Conservation (phyloP, 1,140 invertebrate species). For the Drosophila nikananu region DNA sequence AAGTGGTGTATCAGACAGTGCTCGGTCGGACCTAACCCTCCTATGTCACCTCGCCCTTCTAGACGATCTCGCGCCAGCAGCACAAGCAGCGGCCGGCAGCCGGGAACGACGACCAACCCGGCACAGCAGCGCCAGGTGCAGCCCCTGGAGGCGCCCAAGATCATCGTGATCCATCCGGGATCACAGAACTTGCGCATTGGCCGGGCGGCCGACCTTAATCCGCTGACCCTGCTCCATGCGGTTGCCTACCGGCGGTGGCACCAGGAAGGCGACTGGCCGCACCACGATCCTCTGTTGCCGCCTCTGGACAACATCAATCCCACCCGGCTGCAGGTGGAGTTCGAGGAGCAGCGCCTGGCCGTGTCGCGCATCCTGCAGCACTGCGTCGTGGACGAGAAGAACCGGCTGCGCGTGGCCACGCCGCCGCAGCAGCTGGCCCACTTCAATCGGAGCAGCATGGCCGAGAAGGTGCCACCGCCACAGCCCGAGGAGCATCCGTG, state of each 20-base stretch:
- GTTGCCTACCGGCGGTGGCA: slow-evolving; percentile 90
- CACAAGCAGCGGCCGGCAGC: slow-evolving; percentile 65
- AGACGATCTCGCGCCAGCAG: slow-evolving; percentile 73
- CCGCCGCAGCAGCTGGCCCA: slow-evolving; percentile 94
- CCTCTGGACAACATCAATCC: slow-evolving; percentile 46
- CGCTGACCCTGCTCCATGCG: slow-evolving; percentile 93
- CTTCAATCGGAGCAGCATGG: slow-evolving; percentile 91
- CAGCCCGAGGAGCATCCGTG: slow-evolving; percentile 26
- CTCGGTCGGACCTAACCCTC: not conserved
- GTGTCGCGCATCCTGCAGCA: slow-evolving; percentile 94
- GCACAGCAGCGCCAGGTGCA: slow-evolving; percentile 32
- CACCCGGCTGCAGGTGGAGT: slow-evolving; percentile 87
- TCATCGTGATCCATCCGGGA: slow-evolving; percentile 98
- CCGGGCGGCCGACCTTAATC: slow-evolving; percentile 94
- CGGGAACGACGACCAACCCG: not conserved
- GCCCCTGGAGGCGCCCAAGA: slow-evolving; percentile 87
- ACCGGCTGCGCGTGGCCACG: slow-evolving; percentile 92
- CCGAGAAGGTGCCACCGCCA: slow-evolving; percentile 87
- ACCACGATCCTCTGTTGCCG: slow-evolving; percentile 86
- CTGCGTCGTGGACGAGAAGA: slow-evolving; percentile 91
- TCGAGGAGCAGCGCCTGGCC: slow-evolving; percentile 93
- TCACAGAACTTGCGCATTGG: slow-evolving; percentile 95
- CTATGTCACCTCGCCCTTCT: not conserved
- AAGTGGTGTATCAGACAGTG: not conserved
- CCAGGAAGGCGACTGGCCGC: slow-evolving; percentile 89